A percentile compares a stretch with the other conserved stretches of the same genome.
These are phyloP conservation scores for Bombus terrestris DNA, from an alignment of 1,140 invertebrate species.

Conservation along the genomic window DNA sequence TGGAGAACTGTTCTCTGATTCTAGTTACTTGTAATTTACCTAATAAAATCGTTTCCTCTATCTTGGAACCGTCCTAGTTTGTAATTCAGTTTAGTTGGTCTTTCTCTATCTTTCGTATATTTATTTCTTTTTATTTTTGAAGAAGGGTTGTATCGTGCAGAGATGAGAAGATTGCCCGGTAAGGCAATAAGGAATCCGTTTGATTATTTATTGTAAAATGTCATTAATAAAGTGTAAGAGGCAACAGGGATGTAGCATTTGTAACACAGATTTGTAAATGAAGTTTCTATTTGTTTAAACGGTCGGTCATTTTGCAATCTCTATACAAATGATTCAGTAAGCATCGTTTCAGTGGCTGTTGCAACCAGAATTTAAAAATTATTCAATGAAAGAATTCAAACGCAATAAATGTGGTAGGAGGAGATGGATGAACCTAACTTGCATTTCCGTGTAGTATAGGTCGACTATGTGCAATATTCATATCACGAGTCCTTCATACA, in stretches of 20 bases:
- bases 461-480: conserved; percentile 42
- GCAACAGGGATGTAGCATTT: no score
- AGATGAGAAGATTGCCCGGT: no score
- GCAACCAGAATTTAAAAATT: neutral
- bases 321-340: neutral
- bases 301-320: neutral
- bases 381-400: neutral
- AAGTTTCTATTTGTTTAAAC: neutral
- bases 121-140: neutral
- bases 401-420: neutral
- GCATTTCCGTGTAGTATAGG: neutral
- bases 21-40: neutral
- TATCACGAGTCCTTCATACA: conserved; percentile 47
- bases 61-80: neutral
- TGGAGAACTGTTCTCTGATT: neutral
- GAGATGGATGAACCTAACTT: conserved; percentile 6
- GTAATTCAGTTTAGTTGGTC: neutral
- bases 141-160: no score
- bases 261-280: no score
- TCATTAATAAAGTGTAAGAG: no score
- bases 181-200: no score
- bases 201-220: no score
- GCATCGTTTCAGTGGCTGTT: no score
- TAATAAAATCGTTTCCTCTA: neutral
- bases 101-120: neutral